Base-by-base conservation (phyloP, 2,888 invertebrate genomes). In the Mesorhabditis sp. region DNA sequence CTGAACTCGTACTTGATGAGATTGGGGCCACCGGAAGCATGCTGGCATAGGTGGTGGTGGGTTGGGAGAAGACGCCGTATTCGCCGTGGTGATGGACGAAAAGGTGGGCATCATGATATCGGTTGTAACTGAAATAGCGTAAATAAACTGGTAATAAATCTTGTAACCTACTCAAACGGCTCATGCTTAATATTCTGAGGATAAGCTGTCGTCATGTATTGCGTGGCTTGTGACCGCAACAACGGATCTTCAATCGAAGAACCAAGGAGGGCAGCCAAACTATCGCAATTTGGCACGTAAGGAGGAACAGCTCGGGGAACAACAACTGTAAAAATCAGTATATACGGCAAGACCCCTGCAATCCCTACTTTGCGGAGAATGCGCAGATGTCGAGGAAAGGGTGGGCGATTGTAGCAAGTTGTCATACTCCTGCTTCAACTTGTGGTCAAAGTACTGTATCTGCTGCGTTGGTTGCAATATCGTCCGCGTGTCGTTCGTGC, bases 331-430 rank as follows among this genome's bases (percentile, higher is more conserved):
- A 50, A 50, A 13, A 50, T 10, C 28, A 28, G 28, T 28, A 28
- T 28, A 28, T 28, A 28, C 28, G 28, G 2, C 28, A 28, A 28
- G 28, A 28, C 28, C 28, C 28, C 28, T 28, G n/a, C 2, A 28
- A 62, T 41, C 10, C 63, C 15, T 28, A 62, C 63, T 13, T 7
- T 62, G 10, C 41, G 63, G 43, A 41, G 66, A 66, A 43, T 70
- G 66, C 45, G 65, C 65, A 61, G 65, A 58, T 42, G 58, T 71
- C 15, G 69, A 69, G 0, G 82, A 82, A 15, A 82, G 68, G 4
- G 82, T 81, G 50, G 82, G 82, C 43, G 78, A 78, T 65, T 82
- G 82, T 5, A 81, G 71, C 62, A 79, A 72, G 28, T 79, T 76
- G 58, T 82, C 81, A 70, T 79, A 82, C 45, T 79, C 79, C 1